phyloP scores from a whole-genome alignment of 2,888 invertebrate species.

The Drosophila peninsularis region DNA sequence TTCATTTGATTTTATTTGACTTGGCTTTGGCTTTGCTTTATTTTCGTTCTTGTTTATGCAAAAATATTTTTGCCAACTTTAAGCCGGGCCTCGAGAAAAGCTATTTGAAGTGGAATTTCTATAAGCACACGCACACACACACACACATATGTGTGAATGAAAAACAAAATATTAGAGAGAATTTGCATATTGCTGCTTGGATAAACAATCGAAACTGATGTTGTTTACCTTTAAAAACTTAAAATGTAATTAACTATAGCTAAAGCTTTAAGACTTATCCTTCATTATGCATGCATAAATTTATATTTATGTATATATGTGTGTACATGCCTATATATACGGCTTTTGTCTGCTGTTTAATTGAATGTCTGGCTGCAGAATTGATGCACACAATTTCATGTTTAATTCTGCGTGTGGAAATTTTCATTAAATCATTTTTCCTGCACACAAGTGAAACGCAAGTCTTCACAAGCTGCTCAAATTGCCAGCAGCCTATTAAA shows the following conservation, averaged over 20 bases:
- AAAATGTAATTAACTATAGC: slow-evolving; percentile 36
- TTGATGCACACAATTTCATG: slow-evolving; percentile 32
- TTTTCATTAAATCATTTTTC: slow-evolving; percentile 36
- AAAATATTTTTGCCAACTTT: slow-evolving; percentile 54
- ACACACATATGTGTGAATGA: background rate
- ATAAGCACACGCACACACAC: slow-evolving; percentile 1
- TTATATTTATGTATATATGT: background rate
- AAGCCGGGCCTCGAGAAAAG: slow-evolving; percentile 26
- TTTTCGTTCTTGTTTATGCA: slow-evolving; percentile 54
- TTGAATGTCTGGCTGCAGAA: slow-evolving; percentile 17
- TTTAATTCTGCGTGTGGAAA: slow-evolving; percentile 36
- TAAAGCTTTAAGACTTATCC: background rate
- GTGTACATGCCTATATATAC: background rate
- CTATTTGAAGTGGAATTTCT: slow-evolving; percentile 27
- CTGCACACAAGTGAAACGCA: slow-evolving; percentile 16
- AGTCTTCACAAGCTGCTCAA: slow-evolving; percentile 25
- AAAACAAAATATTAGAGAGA: slow-evolving; percentile 9
- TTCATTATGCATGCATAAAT: background rate
- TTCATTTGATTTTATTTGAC: slow-evolving; percentile 48
- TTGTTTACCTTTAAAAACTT: slow-evolving; percentile 23
- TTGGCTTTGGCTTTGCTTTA: slow-evolving; percentile 25
- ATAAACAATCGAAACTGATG: slow-evolving; percentile 15
- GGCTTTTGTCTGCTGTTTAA: slow-evolving; percentile 5
- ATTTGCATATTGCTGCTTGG: slow-evolving; percentile 35
- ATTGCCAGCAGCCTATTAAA: slow-evolving; percentile 56